A percentile compares a stretch with the other conserved stretches of the same genome.
Conservation (phyloP, 2,888 invertebrate species). For the Napeogenes inachia region DNA sequence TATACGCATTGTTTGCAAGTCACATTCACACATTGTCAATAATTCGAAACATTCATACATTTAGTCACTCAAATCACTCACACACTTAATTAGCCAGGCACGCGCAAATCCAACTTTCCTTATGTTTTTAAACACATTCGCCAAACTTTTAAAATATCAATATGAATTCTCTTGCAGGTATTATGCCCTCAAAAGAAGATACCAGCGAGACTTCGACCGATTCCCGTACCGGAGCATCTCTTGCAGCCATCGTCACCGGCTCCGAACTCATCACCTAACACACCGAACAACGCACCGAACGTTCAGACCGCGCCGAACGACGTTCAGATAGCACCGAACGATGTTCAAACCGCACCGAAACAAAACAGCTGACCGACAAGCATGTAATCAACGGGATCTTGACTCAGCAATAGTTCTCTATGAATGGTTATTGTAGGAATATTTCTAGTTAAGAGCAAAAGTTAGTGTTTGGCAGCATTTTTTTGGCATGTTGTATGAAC, state of each 20-base stretch:
- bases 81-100: too few relatives aligned
- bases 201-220: conserved; percentile 84
- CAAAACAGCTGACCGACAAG: conserved; percentile 1
- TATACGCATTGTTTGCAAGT: too few relatives aligned
- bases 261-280: conserved; percentile 29
- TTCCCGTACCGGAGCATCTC: conserved; percentile 87
- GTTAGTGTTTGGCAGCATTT: too few relatives aligned
- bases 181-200: conserved; percentile 85
- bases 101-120: too few relatives aligned
- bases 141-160: too few relatives aligned
- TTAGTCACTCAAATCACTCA: too few relatives aligned
- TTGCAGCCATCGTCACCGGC: conserved; percentile 51
- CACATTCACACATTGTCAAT: too few relatives aligned
- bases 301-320: conserved; percentile 37
- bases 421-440: neutral
- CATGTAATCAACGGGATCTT: neutral
- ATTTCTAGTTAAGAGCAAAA: too few relatives aligned
- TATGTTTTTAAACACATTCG: too few relatives aligned
- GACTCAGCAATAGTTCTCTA: neutral
- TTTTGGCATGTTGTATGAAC: too few relatives aligned
- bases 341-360: neutral
- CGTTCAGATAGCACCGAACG: conserved; percentile 6
- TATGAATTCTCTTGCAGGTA: conserved; percentile 38
- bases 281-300: conserved; percentile 21
- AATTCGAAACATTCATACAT: neutral